A percentile compares a stretch with the other conserved stretches of the same genome.
phyloP scores from a whole-genome alignment of 53 echinoderm and acorn worm genomes.

The Patiria pectinifera region DNA sequence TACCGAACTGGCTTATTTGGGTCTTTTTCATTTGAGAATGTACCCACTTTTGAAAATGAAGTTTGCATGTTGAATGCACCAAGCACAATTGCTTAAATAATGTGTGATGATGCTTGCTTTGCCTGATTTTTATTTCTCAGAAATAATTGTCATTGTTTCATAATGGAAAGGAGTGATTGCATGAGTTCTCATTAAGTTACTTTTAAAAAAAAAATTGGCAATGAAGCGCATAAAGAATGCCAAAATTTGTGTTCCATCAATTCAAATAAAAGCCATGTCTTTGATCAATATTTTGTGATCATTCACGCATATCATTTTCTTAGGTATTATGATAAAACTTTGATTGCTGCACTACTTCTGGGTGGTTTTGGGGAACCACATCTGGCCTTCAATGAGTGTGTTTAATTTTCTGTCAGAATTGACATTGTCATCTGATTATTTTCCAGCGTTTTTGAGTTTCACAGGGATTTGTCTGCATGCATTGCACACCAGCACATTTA shows the following conservation, averaged over 20 bases:
- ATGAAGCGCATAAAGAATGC: too few species aligned
- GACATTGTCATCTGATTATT: background rate
- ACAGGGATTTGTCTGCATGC: background rate
- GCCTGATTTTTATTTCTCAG: background rate
- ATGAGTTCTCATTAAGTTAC: background rate
- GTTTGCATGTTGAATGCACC: background rate
- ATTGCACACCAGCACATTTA: background rate
- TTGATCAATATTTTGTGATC: too few species aligned
- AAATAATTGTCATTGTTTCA: background rate
- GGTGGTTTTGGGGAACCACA: background rate
- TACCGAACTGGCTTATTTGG: too few species aligned
- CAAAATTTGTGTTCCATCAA: too few species aligned
- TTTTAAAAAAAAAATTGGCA: too few species aligned
- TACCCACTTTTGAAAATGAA: background rate
- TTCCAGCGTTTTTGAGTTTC: background rate
- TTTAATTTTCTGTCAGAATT: background rate
- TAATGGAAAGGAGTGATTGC: background rate
- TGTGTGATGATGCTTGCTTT: background rate
- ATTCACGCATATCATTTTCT: too few species aligned
- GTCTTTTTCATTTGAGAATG: background rate
- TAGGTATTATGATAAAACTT: too few species aligned
- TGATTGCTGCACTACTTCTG: background rate
- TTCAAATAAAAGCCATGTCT: too few species aligned
- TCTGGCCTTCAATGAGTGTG: background rate
- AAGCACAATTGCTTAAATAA: background rate